Percentiles rank a stretch among this genome's conserved stretches.
phyloP scores from a whole-genome alignment of 2,797 vertebrate species.

The Aselliscus stoliczkanus region DNA sequence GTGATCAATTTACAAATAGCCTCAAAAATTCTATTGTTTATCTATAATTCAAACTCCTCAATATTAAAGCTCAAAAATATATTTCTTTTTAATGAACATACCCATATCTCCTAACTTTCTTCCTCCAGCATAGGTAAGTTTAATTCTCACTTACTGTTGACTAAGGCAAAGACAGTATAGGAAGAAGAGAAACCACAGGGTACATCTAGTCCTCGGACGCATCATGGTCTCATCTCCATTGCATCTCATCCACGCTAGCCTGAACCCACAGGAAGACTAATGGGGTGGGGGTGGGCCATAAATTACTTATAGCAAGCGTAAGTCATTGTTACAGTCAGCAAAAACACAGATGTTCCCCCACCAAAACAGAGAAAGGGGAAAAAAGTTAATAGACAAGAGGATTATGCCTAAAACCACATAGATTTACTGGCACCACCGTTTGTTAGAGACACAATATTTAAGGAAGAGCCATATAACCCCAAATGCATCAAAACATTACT shows the following conservation, averaged over 20 bases:
- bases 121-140: neutral
- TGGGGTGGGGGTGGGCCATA: fast-evolving
- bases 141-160: neutral
- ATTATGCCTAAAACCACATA: neutral
- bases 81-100: neutral
- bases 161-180: neutral
- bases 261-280: fast-evolving
- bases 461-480: neutral
- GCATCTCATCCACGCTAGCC: neutral
- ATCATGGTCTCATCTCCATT: neutral
- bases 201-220: neutral
- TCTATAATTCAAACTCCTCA: neutral
- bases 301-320: neutral
- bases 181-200: neutral
- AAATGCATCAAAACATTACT: neutral
- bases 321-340: neutral
- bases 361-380: neutral
- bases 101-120: neutral
- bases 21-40: neutral
- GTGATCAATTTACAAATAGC: neutral
- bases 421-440: neutral
- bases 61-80: neutral
- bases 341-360: neutral
- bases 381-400: neutral
- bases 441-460: neutral